Evolutionary conservation across 2,888 invertebrate species (phyloP).

Genomic region (Sesamia inferens): DNA sequence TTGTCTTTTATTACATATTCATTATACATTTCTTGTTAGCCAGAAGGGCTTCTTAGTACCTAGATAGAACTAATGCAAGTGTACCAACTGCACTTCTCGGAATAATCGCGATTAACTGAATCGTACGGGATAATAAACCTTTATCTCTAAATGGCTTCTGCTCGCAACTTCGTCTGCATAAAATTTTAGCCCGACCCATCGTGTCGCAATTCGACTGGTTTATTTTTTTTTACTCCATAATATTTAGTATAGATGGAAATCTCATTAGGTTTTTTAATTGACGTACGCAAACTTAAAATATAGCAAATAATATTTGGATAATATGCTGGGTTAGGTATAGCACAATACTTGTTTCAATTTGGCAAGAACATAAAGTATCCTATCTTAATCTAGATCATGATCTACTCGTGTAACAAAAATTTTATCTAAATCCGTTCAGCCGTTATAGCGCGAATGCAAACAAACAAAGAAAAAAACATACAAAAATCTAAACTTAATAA

Average conservation of each 20-base stretch:
- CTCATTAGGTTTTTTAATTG: too few relatives aligned
- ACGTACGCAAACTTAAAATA: too few relatives aligned
- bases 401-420: not conserved
- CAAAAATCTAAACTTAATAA: too few relatives aligned
- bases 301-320: too few relatives aligned
- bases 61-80: not conserved
- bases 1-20: slow-evolving; percentile 32
- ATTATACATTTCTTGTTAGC: slow-evolving; percentile 24
- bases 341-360: not conserved
- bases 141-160: too few relatives aligned
- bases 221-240: too few relatives aligned
- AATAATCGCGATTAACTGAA: slow-evolving; percentile 3
- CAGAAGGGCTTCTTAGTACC: slow-evolving; percentile 4
- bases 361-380: not conserved
- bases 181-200: too few relatives aligned
- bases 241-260: too few relatives aligned
- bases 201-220: too few relatives aligned
- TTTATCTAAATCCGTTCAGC: too few relatives aligned
- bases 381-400: not conserved
- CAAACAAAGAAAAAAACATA: not conserved
- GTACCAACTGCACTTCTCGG: slow-evolving; percentile 2
- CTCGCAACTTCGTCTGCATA: too few relatives aligned
- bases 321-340: too few relatives aligned
- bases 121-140: not conserved
- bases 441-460: not conserved